These are phyloP conservation scores for Carduelis carduelis DNA, from an alignment of 2,797 vertebrate genomes.

Conservation along the genomic window DNA sequence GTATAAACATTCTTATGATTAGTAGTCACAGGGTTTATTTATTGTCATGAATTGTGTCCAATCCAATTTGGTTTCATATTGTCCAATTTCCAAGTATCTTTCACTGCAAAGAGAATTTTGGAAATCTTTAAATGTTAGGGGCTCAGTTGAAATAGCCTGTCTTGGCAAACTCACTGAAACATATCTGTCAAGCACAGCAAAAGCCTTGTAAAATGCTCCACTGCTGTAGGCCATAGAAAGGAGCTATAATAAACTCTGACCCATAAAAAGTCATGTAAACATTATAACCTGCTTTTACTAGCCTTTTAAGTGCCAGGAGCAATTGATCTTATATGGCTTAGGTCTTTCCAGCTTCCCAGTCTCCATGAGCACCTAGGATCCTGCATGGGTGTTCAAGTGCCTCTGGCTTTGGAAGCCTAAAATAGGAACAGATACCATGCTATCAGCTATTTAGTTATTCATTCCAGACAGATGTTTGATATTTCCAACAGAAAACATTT, in stretches of 20 bases:
- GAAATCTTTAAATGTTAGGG: conserved; percentile 23
- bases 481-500: conserved; percentile 61
- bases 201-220: conserved; percentile 70
- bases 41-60: conserved; percentile 30
- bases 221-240: conserved; percentile 71
- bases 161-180: conserved; percentile 61
- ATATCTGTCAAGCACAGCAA: conserved; percentile 65
- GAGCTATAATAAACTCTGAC: conserved; percentile 76
- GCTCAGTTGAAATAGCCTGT: neutral
- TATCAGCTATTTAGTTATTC: conserved; percentile 61
- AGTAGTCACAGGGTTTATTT: conserved; percentile 30
- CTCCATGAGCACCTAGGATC: conserved; percentile 49
- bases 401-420: conserved; percentile 56
- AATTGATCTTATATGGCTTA: conserved; percentile 73
- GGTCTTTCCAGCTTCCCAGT: conserved; percentile 53
- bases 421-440: conserved; percentile 54
- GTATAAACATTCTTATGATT: conserved; percentile 19
- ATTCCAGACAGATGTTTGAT: conserved; percentile 56
- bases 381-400: conserved; percentile 66
- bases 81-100: conserved; percentile 1
- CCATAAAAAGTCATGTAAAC: conserved; percentile 81
- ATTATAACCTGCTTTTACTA: conserved; percentile 80
- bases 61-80: conserved; percentile 1
- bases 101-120: conserved; percentile 8
- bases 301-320: conserved; percentile 73